Conservation (phyloP, 2,888 invertebrate genomes). For the Dryobota labecula region DNA sequence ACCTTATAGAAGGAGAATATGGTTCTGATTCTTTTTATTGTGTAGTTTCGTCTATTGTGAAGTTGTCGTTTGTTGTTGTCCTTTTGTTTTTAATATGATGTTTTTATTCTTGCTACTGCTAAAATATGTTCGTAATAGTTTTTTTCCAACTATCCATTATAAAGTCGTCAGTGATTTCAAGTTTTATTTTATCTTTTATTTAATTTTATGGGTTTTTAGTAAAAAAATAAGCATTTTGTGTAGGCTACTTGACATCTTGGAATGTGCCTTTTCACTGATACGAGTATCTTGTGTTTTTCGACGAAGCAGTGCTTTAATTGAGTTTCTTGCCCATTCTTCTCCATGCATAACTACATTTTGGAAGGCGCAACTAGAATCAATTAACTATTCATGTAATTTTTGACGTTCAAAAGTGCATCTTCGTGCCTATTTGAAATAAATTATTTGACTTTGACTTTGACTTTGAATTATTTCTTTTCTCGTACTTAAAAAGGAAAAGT, state of each 20-base stretch:
- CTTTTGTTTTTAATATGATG: slow-evolving; percentile 57
- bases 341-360: too few relatives aligned
- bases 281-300: too few relatives aligned
- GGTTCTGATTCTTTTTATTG: background rate
- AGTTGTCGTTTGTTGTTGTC: slow-evolving; percentile 23
- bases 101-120: slow-evolving; percentile 64
- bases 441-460: too few relatives aligned
- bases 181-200: slow-evolving; percentile 18
- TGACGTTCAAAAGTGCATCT: too few relatives aligned
- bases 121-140: slow-evolving; percentile 52
- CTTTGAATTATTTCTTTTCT: too few relatives aligned
- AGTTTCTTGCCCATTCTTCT: too few relatives aligned
- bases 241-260: background rate
- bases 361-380: too few relatives aligned
- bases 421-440: too few relatives aligned
- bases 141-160: slow-evolving; percentile 43
- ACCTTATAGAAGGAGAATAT: background rate
- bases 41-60: slow-evolving; percentile 7
- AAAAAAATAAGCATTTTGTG: background rate
- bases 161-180: slow-evolving; percentile 29
- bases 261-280: background rate
- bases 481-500: too few relatives aligned
- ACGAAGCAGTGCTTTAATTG: background rate
- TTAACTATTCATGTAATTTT: too few relatives aligned
- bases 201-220: background rate